These are phyloP conservation scores for western clawed frog (Xenopus tropicalis) DNA, from an alignment of 2,113 vertebrate species.

Conservation along the genomic window DNA sequence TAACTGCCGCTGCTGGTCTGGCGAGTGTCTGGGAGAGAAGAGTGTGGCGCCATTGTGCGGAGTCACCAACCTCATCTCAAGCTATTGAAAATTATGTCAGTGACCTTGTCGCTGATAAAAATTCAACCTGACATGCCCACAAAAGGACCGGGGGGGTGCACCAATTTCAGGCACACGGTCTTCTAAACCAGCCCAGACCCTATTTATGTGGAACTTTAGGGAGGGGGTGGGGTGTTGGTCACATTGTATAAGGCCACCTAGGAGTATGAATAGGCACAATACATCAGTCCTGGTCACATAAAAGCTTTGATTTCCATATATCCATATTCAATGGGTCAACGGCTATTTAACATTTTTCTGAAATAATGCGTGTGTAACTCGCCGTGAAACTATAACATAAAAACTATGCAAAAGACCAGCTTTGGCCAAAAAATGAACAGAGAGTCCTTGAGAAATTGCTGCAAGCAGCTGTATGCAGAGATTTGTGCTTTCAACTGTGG, in stretches of 20 bases:
- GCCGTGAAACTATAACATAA: too few species aligned
- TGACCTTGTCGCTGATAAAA: constrained; percentile 72
- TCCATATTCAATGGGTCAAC: constrained; percentile 81
- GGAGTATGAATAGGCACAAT: constrained; percentile 66
- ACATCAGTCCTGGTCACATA: constrained; percentile 60
- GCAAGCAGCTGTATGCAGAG: too few species aligned
- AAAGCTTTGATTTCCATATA: constrained; percentile 76
- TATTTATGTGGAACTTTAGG: constrained; percentile 68
- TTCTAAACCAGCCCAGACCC: constrained; percentile 72
- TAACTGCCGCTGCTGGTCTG: constrained; percentile 68
- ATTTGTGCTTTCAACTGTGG: too few species aligned
- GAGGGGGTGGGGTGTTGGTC: constrained; percentile 51
- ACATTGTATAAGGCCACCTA: constrained; percentile 79
- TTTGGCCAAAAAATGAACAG: background rate
- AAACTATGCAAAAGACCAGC: background rate
- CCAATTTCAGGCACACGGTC: constrained; percentile 70
- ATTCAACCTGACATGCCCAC: constrained; percentile 74
- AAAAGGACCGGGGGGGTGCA: constrained; percentile 67
- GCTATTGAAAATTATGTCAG: constrained; percentile 78
- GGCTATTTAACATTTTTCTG: constrained; percentile 62
- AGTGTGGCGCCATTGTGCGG: constrained; percentile 69
- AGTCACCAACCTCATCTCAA: constrained; percentile 79
- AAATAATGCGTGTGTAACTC: too few species aligned
- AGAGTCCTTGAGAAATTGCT: too few species aligned
- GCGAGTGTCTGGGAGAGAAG: constrained; percentile 54